These are phyloP conservation scores for Drosophila asahinai DNA, from an alignment of 1,140 invertebrate species.

Conservation along the genomic window DNA sequence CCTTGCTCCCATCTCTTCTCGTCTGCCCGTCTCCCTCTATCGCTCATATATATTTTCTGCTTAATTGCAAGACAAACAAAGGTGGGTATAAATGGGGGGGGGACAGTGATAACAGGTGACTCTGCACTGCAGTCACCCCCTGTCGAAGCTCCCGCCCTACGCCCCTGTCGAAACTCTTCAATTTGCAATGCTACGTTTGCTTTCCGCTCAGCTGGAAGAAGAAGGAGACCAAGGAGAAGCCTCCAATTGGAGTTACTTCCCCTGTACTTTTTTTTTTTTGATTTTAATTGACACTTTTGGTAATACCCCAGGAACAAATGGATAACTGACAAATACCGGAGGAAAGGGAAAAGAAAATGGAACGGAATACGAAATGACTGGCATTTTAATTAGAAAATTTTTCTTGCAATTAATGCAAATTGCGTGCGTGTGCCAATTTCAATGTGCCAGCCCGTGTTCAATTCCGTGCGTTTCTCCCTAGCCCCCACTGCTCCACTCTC, in stretches of 20 bases:
- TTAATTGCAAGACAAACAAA: constrained; percentile 57
- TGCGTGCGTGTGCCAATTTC: constrained; percentile 82
- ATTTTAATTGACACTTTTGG: constrained; percentile 81
- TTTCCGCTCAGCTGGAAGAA: constrained; percentile 68
- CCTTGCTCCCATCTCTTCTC: too few relatives aligned
- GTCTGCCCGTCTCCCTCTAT: neutral
- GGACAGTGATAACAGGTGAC: constrained; percentile 35
- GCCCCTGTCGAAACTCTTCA: constrained; percentile 43
- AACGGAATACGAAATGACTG: constrained; percentile 58
- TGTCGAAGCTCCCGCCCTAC: neutral
- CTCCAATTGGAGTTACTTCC: neutral
- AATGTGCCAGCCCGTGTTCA: constrained; percentile 56
- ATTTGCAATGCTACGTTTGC: constrained; percentile 73
- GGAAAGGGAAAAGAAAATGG: neutral
- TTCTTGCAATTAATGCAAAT: constrained; percentile 84
- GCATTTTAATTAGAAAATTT: constrained; percentile 85
- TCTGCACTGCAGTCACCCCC: constrained; percentile 25
- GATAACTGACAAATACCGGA: constrained; percentile 9
- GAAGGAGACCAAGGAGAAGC: constrained; percentile 8
- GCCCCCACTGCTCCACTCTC: too few relatives aligned
- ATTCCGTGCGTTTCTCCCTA: constrained; percentile 37
- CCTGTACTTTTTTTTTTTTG: neutral
- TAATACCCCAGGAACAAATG: constrained; percentile 51
- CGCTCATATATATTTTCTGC: constrained; percentile 35
- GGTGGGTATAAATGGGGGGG: neutral